Evolutionary conservation across 2,888 invertebrate species (phyloP), one percentile per base, ranked within the genome.

Genomic region (Vannuccia rotundouncinata): DNA sequence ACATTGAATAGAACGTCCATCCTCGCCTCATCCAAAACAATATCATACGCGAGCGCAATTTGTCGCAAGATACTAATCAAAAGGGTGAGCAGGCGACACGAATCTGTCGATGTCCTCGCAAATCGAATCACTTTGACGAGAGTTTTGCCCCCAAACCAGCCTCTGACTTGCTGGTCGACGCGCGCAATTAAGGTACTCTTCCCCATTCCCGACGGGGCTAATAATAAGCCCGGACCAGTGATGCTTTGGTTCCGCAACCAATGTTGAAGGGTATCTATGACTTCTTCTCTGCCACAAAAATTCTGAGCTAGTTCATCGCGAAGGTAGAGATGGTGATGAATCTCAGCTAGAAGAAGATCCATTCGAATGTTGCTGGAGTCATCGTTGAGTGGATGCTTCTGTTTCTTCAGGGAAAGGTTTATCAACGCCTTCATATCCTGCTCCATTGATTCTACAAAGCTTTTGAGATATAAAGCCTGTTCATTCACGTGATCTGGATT

Each of bases 21-120:
- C 29, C 22, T 5, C 2, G 29, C n/a, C 22, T 78, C 78, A 28
- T 74, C 30, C 77, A 59, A 76, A 22, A 30, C 30, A 13, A 78
- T 13, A 10, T 59, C 45, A 66, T 78, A 83, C 0, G 78, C 60
- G 1, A 79, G 28, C 29, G 76, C 77, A 2, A 84, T 82, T 80
- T 85, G 85, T 0, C 59, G 59, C 29, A 83, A 82, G 0, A 84
- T 77, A 31, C 83, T 84, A n/a, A 82, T 31, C 13, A 84, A 77
- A 10, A 82, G 78, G 1, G 77, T 74, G 25, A 82, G 79, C 0
- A 84, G 83, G n/a, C 83, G 82, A 0, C 83, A 83, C n/a, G 84
- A 83, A 30, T 82, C 82, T 0, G 84, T 83, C 2, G 84, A 84
- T 0, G 85, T 84, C 1, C 84, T 84, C 0, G 84, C 81, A 81